Evolutionary conservation across 2,888 invertebrate genomes (phyloP), one percentile per base, ranked within the genome.

Genomic region (Epinotia brunnichana): DNA sequence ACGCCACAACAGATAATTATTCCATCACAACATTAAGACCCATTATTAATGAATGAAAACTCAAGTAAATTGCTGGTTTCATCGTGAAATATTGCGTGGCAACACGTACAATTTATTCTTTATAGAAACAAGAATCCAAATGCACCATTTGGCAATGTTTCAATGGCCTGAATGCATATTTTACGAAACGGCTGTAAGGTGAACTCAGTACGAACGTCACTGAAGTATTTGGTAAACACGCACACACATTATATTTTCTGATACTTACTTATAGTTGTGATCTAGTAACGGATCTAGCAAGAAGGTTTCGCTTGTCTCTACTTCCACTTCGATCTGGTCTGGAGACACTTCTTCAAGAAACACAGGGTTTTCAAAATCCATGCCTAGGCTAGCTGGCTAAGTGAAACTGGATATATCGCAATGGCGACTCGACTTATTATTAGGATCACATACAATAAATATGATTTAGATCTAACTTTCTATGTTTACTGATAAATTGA

Each of bases 181-280:
- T 10, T 10, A 11, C 39, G 39, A 39, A 9, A 35, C 35, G 0
- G 35, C 9, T 35, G 7, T 35, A 9, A 5, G 35, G 35, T 35
- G 9, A 35, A n/a, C n/a, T n/a, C n/a, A n/a, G n/a, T n/a, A n/a
- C n/a, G n/a, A n/a, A n/a, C n/a, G n/a, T n/a, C n/a, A n/a, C n/a
- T n/a, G n/a, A n/a, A n/a, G n/a, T n/a, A n/a, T n/a, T n/a, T n/a
- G n/a, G n/a, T n/a, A n/a, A n/a, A n/a, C n/a, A n/a, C n/a, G n/a
- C n/a, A n/a, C n/a, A n/a, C 13, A 44, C n/a, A 9, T 35, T 44
- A n/a, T 13, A 15, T 57, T 29, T 17, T 1, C 4, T n/a, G 3
- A 17, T 35, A 57, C 63, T 69, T 73, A 73, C 69, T 54, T 69
- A 54, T 73, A 73, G 35, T 69, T 61, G 69, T 73, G 73, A 29